Evolutionary conservation across 2,888 invertebrate species (phyloP).

Genomic region (Beris morrisii): DNA sequence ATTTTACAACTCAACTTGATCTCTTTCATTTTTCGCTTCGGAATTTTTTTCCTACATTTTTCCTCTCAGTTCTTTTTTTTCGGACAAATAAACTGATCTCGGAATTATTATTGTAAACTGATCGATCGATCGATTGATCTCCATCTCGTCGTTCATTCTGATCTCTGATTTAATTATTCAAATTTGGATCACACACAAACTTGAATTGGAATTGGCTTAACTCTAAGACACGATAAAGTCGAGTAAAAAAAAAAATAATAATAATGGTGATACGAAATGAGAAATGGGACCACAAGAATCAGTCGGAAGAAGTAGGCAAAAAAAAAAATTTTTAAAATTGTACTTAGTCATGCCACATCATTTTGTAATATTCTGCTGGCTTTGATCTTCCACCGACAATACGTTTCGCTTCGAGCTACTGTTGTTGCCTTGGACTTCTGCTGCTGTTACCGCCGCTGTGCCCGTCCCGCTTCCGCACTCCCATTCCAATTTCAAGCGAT

Average conservation of each 20-base stretch:
- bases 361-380: constrained; percentile 54
- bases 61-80: too few species aligned
- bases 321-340: constrained; percentile 44
- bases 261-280: constrained; percentile 24
- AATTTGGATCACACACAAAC: constrained; percentile 25
- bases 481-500: too few species aligned
- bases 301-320: constrained; percentile 16
- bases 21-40: too few species aligned
- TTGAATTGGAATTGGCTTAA: not conserved
- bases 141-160: constrained; percentile 18
- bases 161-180: constrained; percentile 28
- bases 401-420: constrained; percentile 39
- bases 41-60: too few species aligned
- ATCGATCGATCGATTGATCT: constrained; percentile 26
- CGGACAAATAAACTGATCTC: too few species aligned
- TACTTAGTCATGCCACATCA: constrained; percentile 57
- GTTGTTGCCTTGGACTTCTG: constrained; percentile 36
- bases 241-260: not conserved
- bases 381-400: constrained; percentile 48
- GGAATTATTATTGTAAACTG: constrained; percentile 8
- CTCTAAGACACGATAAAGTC: not conserved
- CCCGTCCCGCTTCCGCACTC: constrained; percentile 15
- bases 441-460: constrained; percentile 27
- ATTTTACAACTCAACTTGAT: too few species aligned
- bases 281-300: constrained; percentile 31